phyloP scores from a whole-genome alignment of 2,797 vertebrate species.

The Strix occidentalis region DNA sequence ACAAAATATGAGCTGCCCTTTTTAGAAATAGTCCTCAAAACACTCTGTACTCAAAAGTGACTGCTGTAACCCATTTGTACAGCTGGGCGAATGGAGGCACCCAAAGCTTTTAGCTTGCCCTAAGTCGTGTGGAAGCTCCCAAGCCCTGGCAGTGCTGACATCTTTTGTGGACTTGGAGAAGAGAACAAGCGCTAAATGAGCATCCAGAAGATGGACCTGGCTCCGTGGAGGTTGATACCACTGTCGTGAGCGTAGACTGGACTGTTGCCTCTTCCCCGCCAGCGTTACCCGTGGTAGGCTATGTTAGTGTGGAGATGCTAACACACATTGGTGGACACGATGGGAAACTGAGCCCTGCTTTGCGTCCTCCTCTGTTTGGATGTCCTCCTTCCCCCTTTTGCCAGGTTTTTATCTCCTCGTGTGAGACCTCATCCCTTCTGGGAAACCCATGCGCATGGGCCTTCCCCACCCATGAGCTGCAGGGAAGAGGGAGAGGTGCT shows the following conservation, averaged over 20 bases:
- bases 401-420: background rate
- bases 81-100: background rate
- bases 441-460: accelerated
- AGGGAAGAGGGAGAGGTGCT: background rate
- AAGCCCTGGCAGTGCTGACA: background rate
- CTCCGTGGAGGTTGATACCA: accelerated
- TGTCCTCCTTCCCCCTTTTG: background rate
- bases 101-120: background rate
- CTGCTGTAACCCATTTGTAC: background rate
- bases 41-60: accelerated
- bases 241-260: accelerated
- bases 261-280: background rate
- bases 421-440: background rate
- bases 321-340: accelerated
- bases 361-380: background rate
- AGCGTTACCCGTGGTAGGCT: accelerated
- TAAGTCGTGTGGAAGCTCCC: background rate
- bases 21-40: background rate
- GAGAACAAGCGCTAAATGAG: background rate
- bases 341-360: background rate
- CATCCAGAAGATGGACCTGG: background rate
- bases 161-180: background rate
- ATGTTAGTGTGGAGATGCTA: accelerated
- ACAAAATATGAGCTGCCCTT: background rate
- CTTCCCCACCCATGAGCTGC: accelerated